Conservation (phyloP, 2,797 vertebrate species). For the Dipus sagitta region DNA sequence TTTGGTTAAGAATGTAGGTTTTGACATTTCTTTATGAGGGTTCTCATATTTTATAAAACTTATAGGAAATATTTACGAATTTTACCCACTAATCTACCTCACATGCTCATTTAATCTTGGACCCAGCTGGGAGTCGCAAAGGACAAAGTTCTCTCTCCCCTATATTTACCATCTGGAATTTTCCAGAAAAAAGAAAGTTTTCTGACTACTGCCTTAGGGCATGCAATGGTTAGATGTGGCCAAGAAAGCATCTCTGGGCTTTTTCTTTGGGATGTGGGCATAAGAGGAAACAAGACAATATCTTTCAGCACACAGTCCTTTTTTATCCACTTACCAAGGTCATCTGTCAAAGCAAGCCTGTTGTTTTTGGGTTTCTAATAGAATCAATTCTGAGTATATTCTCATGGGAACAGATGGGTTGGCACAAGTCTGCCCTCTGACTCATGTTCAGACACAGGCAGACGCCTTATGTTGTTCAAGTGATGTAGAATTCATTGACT, state of each 20-base stretch:
- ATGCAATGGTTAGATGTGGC: background rate
- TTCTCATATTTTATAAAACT: background rate
- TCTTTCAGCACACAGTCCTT: constrained; percentile 22
- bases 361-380: constrained; percentile 77
- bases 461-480: constrained; percentile 76
- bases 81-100: background rate
- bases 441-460: constrained; percentile 72
- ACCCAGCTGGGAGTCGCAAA: background rate
- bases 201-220: background rate
- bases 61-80: background rate
- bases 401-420: constrained; percentile 80
- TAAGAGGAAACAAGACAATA: background rate
- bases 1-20: background rate
- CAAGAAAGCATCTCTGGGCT: background rate
- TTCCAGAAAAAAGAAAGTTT: constrained; percentile 30
- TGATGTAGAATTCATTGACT: constrained; percentile 72
- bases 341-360: constrained; percentile 49
- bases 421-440: constrained; percentile 61
- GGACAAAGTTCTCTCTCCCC: background rate
- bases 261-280: background rate
- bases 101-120: background rate
- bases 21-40: background rate
- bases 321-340: constrained; percentile 4
- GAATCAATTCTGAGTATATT: constrained; percentile 82
- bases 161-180: background rate